Percentiles rank a stretch among this genome's conserved stretches.
phyloP scores from a whole-genome alignment of 2,888 invertebrate genomes.

The Odontothrips loti region DNA sequence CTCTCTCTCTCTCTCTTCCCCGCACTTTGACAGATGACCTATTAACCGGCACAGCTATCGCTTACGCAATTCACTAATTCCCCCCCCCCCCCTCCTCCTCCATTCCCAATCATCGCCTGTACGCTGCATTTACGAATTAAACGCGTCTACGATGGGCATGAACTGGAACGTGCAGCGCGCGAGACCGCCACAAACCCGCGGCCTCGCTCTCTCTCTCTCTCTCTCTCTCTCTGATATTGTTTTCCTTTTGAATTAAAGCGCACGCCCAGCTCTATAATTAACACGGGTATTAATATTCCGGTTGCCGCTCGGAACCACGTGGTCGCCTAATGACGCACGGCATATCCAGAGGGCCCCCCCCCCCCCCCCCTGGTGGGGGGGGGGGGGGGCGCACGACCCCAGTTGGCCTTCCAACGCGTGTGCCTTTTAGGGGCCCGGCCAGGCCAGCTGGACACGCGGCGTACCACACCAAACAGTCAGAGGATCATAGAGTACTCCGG shows the following conservation, averaged over 20 bases:
- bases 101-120: not conserved
- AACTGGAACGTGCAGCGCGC: not conserved
- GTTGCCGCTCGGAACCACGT: not conserved
- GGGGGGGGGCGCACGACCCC: not conserved
- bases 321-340: not conserved
- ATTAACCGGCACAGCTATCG: not conserved
- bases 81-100: not conserved
- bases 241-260: constrained; percentile 24
- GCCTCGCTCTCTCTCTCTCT: too few species aligned
- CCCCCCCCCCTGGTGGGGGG: too few species aligned
- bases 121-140: constrained; percentile 9
- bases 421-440: too few species aligned
- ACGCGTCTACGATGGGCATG: not conserved
- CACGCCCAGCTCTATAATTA: not conserved
- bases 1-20: not conserved
- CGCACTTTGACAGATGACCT: not conserved
- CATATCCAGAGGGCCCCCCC: not conserved
- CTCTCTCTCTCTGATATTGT: too few species aligned
- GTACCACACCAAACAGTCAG: too few species aligned
- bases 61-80: constrained; percentile 12
- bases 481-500: too few species aligned
- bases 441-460: too few species aligned
- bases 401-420: too few species aligned
- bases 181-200: too few species aligned
- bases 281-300: constrained; percentile 23